Evolutionary conservation across 1,140 invertebrate genomes (phyloP), one percentile per base, ranked within the genome.

Genomic region (Drosophila sproati): DNA sequence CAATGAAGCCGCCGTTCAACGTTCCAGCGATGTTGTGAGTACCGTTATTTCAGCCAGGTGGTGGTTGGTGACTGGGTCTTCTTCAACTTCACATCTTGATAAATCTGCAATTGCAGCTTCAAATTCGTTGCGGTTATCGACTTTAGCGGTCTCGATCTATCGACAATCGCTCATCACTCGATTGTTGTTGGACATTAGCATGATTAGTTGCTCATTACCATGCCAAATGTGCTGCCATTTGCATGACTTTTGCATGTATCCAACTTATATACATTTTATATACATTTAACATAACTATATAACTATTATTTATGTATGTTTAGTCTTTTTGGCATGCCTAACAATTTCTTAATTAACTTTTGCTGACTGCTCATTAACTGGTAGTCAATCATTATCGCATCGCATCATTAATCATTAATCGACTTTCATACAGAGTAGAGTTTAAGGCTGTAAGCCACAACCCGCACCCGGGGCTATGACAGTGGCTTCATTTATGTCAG

Each of bases 21-120:
- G 60, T 62, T 12, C 47, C 59, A 79, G 70, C 68, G 82, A 90
- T 57, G 86, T 90, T 57, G 86, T 90, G 83, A 90, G 82, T 90
- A 90, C 68, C 64, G 64, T 78, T 85, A 69, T 64, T 43, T n/a
- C 64, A 66, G 61, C 52, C 66, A 75, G 61, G 63, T 70, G 68
- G 7, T 43, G 47, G 50, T 59, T 31, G 52, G 41, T 57, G 32
- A 37, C 20, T 48, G 45, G 50, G 12, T 55, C 56, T 60, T 60
- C 48, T 41, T 37, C 31, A 10, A 59, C 41, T 45, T 20, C 20
- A 28, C 12, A 20, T 12, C 59, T 20, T 20, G 20, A 20, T 20
- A 20, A 20, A 37, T 50, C 32, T 12, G 5, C 5, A 31, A 37
- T 43, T 39, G 7, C 37, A 43, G 29, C 50, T 29, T 5, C 8